Percentiles rank a stretch among this genome's conserved stretches.
Conservation (phyloP, 2,888 invertebrate species). For the Troilus luridus region DNA sequence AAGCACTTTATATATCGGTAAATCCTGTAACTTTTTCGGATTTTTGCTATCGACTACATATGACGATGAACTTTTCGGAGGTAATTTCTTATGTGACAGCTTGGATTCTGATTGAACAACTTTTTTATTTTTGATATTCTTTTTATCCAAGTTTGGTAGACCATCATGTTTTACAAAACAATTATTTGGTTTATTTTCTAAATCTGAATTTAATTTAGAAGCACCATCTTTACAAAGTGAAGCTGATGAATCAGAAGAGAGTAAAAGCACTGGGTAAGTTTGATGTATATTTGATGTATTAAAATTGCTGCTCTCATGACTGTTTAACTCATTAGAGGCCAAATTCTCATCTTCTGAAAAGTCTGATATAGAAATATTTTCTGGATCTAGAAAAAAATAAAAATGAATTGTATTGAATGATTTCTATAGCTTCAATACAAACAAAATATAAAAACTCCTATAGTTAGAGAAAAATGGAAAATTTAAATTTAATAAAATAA, state of each 20-base stretch:
- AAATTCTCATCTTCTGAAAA: neutral
- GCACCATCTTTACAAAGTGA: neutral
- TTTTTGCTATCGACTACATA: neutral
- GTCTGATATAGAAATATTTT: conserved; percentile 39
- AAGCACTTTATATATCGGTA: neutral
- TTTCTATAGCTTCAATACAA: neutral
- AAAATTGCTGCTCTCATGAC: neutral
- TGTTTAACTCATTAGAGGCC: neutral
- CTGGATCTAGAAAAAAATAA: conserved; percentile 4
- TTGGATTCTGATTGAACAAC: neutral
- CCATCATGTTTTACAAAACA: neutral
- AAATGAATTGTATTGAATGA: neutral
- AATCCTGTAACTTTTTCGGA: neutral
- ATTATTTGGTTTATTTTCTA: neutral
- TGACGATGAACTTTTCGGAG: neutral
- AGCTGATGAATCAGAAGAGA: neutral
- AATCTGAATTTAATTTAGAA: neutral
- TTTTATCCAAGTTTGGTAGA: neutral
- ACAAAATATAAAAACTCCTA: neutral
- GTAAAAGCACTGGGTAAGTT: neutral
- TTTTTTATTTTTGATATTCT: neutral
- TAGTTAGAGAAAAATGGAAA: too few species aligned
- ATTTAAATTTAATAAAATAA: neutral
- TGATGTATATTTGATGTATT: neutral
- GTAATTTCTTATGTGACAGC: neutral